Evolutionary conservation across 1,140 invertebrate species (phyloP), one percentile per base, ranked within the genome.

Genomic region (Drosophila pseudoobscura): DNA sequence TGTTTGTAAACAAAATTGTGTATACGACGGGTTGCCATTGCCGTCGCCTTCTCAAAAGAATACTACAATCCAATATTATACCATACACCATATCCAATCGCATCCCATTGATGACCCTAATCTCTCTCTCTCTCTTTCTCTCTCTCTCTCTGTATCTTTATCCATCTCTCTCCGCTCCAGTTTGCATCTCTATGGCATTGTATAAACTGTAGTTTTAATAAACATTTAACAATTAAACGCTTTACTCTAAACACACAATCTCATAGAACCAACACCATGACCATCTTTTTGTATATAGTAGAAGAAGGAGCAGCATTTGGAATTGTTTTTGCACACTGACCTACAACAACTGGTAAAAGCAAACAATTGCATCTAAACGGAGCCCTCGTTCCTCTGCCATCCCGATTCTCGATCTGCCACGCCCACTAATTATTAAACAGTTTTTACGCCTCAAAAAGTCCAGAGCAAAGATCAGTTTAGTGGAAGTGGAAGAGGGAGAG

Each of bases 281-380:
- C 9, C 69, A 59, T 59, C 70, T 72, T 78, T 78, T 72, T 76
- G 74, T 85, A 80, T 88, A 87, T 29, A 62, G 49, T 0, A 29
- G 49, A 65, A 68, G 65, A 68, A 65, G 82, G 60, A 82, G 83
- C 83, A 53, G 66, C 62, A 51, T 58, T 63, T 45, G 46, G 66
- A 73, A 83, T 83, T 90, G 87, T 80, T 90, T 87, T 89, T 83
- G 84, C 87, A 90, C 87, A 90, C 87, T 90, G 87, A 90, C 87
- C 87, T 90, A 90, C 82, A 89, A 77, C 87, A 90, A 90, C 82
- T 69, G 55, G 56, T 69, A 68, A 78, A 75, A 68, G 64, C 84
- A 88, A 88, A 83, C 78, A 88, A 79, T 88, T 89, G 79, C 83
- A 83, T 57, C 78, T 65, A 71, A 71, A 39, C 7, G 31, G 31